phyloP scores from a whole-genome alignment of 2,797 vertebrate genomes.

The Myotis myotis region DNA sequence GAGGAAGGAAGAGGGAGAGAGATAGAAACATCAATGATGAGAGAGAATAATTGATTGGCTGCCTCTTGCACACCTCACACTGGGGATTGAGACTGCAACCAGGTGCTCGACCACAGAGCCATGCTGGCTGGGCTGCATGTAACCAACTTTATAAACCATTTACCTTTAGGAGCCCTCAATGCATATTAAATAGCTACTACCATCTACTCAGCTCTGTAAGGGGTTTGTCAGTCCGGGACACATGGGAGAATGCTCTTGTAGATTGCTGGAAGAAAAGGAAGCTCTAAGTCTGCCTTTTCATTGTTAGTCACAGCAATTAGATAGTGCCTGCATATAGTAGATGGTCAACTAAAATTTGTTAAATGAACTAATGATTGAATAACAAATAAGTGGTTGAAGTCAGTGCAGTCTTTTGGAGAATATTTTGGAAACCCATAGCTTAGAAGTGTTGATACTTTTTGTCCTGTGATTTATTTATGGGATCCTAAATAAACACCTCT shows the following conservation, averaged over 20 bases:
- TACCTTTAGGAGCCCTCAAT: neutral
- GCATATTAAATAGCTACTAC: neutral
- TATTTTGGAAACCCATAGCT: neutral
- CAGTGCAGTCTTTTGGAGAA: neutral
- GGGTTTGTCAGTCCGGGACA: neutral
- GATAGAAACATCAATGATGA: too few species aligned
- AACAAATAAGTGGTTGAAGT: neutral
- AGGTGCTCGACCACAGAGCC: too few species aligned
- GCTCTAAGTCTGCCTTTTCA: neutral
- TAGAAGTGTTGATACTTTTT: neutral
- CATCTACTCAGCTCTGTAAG: neutral
- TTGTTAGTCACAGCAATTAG: neutral
- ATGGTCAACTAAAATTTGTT: neutral
- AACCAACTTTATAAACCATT: neutral
- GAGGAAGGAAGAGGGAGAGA: too few species aligned
- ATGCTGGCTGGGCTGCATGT: too few species aligned
- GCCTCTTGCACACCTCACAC: too few species aligned
- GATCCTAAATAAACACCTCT: neutral
- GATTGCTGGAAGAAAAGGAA: neutral
- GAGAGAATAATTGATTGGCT: too few species aligned
- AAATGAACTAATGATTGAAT: neutral
- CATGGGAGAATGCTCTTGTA: neutral
- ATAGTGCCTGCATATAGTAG: neutral
- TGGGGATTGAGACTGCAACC: too few species aligned
- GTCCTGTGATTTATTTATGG: neutral